phyloP scores from a whole-genome alignment of 2,888 invertebrate species.

The Melipona beecheii region DNA sequence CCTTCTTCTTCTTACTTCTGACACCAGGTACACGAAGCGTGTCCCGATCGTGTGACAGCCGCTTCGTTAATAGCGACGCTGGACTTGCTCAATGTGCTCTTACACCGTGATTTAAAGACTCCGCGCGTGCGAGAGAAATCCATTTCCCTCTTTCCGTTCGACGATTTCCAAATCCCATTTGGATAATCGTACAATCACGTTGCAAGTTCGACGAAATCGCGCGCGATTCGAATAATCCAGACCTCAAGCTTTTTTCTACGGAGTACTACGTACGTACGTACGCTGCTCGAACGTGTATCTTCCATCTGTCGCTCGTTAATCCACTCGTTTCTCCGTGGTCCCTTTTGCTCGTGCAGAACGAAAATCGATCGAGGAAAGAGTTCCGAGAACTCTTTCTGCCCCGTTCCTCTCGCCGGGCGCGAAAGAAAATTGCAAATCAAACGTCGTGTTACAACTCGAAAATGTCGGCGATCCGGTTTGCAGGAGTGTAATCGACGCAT shows the following conservation, averaged over 20 bases:
- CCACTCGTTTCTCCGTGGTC: no score
- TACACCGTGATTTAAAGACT: neutral
- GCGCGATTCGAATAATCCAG: no score
- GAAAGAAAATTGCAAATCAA: constrained; percentile 1
- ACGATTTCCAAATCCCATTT: no score
- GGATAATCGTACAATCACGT: no score
- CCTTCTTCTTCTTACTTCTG: neutral
- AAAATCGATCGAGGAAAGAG: neutral
- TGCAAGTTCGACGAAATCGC: no score
- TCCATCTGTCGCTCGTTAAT: neutral
- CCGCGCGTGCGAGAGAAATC: neutral
- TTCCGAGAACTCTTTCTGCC: neutral
- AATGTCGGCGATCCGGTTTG: constrained; percentile 24
- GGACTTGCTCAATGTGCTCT: neutral
- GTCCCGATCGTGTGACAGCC: constrained; percentile 12
- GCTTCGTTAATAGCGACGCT: neutral
- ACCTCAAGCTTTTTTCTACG: no score
- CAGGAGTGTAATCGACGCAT: constrained; percentile 60
- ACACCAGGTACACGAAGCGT: neutral
- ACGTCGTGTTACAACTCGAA: constrained; percentile 2
- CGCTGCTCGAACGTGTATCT: no score
- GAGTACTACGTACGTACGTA: no score
- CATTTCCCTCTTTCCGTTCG: neutral
- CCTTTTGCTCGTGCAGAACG: neutral
- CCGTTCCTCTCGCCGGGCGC: neutral